phyloP scores from a whole-genome alignment of 2,888 invertebrate species.

The Tachystola acroxantha region DNA sequence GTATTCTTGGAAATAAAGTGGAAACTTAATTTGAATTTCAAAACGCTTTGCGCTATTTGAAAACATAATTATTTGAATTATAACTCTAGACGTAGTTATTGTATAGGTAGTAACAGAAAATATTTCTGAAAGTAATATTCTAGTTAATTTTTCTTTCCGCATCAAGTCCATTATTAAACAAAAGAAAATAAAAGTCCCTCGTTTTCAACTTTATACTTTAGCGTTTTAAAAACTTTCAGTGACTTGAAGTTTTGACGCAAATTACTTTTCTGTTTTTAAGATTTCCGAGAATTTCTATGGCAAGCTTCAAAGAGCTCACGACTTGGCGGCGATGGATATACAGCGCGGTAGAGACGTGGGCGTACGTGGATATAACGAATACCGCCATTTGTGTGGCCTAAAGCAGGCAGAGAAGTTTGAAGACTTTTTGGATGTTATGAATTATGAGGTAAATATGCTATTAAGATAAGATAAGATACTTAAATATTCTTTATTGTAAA shows the following conservation, averaged over 20 bases:
- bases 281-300: constrained; percentile 50
- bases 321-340: constrained; percentile 43
- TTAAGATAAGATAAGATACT: too few species aligned
- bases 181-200: constrained; percentile 1
- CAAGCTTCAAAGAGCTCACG: constrained; percentile 42
- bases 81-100: too few species aligned
- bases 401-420: constrained; percentile 43
- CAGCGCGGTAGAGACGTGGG: constrained; percentile 56
- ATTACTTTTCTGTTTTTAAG: constrained; percentile 22
- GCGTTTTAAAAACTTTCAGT: constrained; percentile 8
- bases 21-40: too few species aligned
- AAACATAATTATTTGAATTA: too few species aligned
- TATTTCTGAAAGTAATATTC: too few species aligned
- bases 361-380: constrained; percentile 51
- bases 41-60: too few species aligned
- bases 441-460: constrained; percentile 42
- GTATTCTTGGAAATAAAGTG: too few species aligned
- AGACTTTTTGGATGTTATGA: constrained; percentile 51
- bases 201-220: constrained; percentile 6
- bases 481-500: too few species aligned
- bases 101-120: too few species aligned
- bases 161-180: not conserved
- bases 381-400: constrained; percentile 45
- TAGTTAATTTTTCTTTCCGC: too few species aligned
- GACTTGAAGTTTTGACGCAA: constrained; percentile 5